These are phyloP conservation scores for Anisognathus igniventris DNA, from an alignment of 2,797 vertebrate species.

Conservation along the genomic window DNA sequence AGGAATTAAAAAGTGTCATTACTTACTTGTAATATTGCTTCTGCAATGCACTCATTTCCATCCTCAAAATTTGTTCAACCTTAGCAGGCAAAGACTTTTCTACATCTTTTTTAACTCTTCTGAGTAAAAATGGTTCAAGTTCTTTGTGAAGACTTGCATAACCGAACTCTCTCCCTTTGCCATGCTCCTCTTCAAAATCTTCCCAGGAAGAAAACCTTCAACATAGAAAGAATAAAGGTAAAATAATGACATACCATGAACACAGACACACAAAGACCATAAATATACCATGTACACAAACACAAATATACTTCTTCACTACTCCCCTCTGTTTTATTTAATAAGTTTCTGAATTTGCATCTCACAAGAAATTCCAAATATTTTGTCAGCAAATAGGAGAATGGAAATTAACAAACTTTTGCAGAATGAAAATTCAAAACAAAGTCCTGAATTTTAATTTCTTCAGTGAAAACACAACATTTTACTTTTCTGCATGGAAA, in stretches of 20 bases:
- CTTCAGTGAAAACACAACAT: background rate
- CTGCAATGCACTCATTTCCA: conserved; percentile 98
- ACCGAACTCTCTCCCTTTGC: conserved; percentile 93
- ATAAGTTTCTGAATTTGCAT: background rate
- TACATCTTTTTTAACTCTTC: conserved; percentile 97
- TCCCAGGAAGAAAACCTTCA: conserved; percentile 97
- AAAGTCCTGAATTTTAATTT: background rate
- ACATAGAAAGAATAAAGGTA: conserved; percentile 15
- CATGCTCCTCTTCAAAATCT: conserved; percentile 95
- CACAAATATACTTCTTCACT: background rate
- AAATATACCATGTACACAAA: background rate
- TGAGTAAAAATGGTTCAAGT: conserved; percentile 93
- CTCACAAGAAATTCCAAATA: conserved; percentile 1
- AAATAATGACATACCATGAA: background rate
- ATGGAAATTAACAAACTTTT: background rate
- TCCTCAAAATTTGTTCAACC: conserved; percentile 95
- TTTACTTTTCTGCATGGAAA: background rate
- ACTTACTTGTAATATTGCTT: conserved; percentile 88
- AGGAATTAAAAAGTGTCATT: background rate
- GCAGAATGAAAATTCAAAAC: background rate
- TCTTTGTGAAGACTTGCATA: conserved; percentile 97
- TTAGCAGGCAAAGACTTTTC: conserved; percentile 98
- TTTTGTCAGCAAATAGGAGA: background rate
- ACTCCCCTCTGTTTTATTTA: background rate
- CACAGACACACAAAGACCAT: background rate